A percentile compares a stretch with the other conserved stretches of the same genome.
These are phyloP conservation scores for Cerceris ruficornis DNA, from an alignment of 2,888 invertebrate genomes.

Conservation along the genomic window DNA sequence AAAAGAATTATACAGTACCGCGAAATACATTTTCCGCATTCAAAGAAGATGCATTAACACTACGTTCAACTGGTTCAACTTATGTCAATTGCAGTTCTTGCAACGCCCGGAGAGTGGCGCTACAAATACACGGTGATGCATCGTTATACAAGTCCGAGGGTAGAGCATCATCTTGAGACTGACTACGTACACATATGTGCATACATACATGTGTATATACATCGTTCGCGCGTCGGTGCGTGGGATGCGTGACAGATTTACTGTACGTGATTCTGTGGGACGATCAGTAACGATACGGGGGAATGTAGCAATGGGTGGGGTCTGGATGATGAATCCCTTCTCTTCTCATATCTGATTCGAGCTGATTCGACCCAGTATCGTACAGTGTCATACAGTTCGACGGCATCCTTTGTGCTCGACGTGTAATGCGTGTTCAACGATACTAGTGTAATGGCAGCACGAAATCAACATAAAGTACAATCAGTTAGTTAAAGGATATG, in stretches of 20 bases:
- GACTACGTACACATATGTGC: too few relatives aligned
- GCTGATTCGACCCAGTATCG: conserved; percentile 48
- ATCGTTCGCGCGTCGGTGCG: conserved; percentile 26
- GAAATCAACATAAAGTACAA: conserved; percentile 18
- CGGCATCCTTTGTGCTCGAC: conserved; percentile 38
- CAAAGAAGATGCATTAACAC: neutral
- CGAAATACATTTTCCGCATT: neutral
- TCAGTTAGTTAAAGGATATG: conserved; percentile 24
- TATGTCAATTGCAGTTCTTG: conserved; percentile 2
- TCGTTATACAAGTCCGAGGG: neutral
- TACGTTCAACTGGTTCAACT: neutral
- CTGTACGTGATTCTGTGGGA: conserved; percentile 53
- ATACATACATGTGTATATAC: neutral
- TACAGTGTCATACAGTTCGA: conserved; percentile 21
- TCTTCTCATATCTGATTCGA: conserved; percentile 51
- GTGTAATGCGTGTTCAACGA: conserved; percentile 23
- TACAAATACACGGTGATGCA: neutral
- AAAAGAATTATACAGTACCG: neutral
- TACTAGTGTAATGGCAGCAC: conserved; percentile 52
- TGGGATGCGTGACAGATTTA: conserved; percentile 17
- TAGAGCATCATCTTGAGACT: neutral
- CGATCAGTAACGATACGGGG: conserved; percentile 18
- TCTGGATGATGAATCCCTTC: conserved; percentile 57
- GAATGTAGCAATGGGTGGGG: conserved; percentile 60
- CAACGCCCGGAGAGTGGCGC: neutral